A percentile compares a stretch with the other conserved stretches of the same genome.
These are phyloP conservation scores for Sphinx pinastri DNA, from an alignment of 2,888 invertebrate species.

Conservation along the genomic window DNA sequence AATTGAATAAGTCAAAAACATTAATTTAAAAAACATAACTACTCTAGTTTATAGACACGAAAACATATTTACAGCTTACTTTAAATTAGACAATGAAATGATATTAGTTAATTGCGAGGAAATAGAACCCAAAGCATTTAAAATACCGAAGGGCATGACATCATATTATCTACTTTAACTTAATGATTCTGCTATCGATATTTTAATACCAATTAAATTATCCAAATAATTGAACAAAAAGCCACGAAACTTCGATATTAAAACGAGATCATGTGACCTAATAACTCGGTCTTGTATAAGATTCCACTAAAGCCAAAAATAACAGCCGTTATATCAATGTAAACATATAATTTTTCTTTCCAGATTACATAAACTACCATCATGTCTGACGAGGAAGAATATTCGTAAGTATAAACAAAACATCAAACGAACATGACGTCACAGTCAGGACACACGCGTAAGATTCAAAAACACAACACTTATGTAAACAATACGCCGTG, in stretches of 20 bases:
- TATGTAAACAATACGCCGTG: constrained; percentile 27
- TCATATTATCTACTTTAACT: too few relatives aligned
- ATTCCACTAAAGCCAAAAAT: constrained; percentile 16
- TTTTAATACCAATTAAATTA: background rate
- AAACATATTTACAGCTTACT: too few relatives aligned
- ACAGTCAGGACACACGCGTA: constrained; percentile 10
- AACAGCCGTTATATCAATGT: constrained; percentile 9
- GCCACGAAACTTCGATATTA: background rate
- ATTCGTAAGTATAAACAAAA: constrained; percentile 90
- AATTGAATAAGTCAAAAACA: too few relatives aligned
- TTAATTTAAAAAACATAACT: too few relatives aligned
- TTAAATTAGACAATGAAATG: too few relatives aligned
- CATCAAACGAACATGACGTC: constrained; percentile 7
- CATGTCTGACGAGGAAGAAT: constrained; percentile 98
- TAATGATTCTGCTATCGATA: too few relatives aligned
- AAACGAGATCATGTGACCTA: constrained; percentile 9
- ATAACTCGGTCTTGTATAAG: background rate
- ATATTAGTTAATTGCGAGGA: too few relatives aligned
- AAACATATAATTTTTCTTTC: constrained; percentile 51
- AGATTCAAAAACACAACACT: constrained; percentile 30
- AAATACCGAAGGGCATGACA: too few relatives aligned
- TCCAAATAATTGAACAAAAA: background rate
- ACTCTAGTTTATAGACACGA: too few relatives aligned
- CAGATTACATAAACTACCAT: constrained; percentile 84
- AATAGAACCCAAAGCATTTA: too few relatives aligned